Conservation (phyloP, 1,140 invertebrate species). For the Cherax quadricarinatus region DNA sequence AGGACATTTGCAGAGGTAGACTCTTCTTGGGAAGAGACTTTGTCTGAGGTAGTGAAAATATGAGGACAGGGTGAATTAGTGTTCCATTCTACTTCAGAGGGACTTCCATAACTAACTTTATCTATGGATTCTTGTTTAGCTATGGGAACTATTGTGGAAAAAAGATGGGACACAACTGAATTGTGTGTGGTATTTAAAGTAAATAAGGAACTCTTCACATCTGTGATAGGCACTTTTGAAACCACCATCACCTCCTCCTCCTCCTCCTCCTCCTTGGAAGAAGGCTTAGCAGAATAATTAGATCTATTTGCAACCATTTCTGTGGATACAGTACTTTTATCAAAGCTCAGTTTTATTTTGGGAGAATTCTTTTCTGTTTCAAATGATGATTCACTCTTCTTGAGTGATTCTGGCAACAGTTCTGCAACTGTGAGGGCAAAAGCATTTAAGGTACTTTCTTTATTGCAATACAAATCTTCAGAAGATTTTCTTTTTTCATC, state of each 20-base stretch:
- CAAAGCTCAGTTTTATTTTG: background rate
- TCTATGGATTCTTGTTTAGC: background rate
- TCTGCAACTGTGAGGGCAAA: background rate
- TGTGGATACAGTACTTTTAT: background rate
- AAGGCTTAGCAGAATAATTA: background rate
- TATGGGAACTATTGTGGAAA: background rate
- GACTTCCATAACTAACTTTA: background rate
- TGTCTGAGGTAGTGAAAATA: slow-evolving; percentile 27
- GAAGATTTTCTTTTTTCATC: background rate
- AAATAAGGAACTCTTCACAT: background rate
- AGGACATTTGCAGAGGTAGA: slow-evolving; percentile 16
- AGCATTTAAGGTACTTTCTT: background rate
- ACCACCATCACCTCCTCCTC: no score
- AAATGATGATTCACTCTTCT: background rate
- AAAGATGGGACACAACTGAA: background rate
- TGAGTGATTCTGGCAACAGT: background rate
- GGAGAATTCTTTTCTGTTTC: background rate
- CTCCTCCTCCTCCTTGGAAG: no score
- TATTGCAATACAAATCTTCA: background rate
- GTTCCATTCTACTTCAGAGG: background rate
- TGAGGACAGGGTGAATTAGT: background rate
- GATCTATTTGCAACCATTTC: background rate
- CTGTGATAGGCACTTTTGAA: background rate
- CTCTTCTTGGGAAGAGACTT: background rate
- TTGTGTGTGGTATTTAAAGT: background rate